Evolutionary conservation across 2,113 vertebrate species (phyloP).

Genomic region (Cacatua alba): DNA sequence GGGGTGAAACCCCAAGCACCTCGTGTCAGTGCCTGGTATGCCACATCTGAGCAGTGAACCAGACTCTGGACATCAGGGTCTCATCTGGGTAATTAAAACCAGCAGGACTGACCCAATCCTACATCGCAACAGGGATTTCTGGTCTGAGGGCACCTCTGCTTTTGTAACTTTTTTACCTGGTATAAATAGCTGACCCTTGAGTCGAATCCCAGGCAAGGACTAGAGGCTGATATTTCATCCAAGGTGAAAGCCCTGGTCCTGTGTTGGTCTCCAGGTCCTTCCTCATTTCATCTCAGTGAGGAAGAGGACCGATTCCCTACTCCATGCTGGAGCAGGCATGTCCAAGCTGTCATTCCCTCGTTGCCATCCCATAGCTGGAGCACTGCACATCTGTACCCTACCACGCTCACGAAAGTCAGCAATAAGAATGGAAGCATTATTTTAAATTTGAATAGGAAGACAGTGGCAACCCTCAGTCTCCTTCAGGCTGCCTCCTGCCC

Average conservation of each 20-base stretch:
- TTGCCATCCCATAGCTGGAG: accelerated
- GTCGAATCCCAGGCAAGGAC: neutral
- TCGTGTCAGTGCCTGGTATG: neutral
- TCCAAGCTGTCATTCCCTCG: neutral
- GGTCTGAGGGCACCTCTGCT: neutral
- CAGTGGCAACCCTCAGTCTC: neutral
- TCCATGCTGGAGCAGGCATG: neutral
- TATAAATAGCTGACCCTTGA: neutral
- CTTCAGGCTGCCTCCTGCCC: neutral
- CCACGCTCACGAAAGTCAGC: accelerated
- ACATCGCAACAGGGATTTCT: neutral
- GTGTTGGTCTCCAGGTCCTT: neutral
- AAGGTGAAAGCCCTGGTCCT: neutral
- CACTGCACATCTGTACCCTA: neutral
- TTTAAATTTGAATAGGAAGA: neutral
- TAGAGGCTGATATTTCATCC: neutral
- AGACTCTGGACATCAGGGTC: accelerated
- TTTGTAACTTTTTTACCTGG: neutral
- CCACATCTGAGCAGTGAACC: neutral
- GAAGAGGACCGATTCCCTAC: neutral
- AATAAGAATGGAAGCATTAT: neutral
- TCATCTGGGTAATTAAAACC: neutral
- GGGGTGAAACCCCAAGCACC: neutral
- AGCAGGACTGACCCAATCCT: neutral
- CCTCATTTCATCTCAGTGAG: neutral